Conservation (phyloP, 2,888 invertebrate genomes). For the Elmis aenea region DNA sequence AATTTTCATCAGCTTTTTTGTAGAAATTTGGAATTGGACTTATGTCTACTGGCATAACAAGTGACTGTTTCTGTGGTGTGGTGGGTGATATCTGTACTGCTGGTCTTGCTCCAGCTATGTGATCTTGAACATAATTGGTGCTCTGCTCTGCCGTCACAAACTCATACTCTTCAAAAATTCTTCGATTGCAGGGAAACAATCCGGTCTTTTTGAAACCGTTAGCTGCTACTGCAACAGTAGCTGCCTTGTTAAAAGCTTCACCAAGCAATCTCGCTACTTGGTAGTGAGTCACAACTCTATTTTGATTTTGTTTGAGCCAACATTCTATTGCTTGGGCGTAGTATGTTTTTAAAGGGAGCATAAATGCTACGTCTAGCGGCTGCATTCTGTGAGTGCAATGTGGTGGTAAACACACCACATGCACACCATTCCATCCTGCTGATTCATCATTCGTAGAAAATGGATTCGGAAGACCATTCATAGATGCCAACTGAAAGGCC, state of each 20-base stretch:
- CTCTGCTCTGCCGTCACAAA: too few relatives aligned
- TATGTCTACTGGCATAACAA: too few relatives aligned
- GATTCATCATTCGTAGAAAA: conserved; percentile 25
- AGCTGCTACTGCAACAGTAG: conserved; percentile 6
- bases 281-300: conserved; percentile 3
- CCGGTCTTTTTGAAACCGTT: conserved; percentile 6
- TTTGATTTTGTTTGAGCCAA: conserved; percentile 6
- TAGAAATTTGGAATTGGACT: too few relatives aligned
- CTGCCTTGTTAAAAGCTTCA: conserved; percentile 7
- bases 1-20: too few relatives aligned
- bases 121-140: too few relatives aligned
- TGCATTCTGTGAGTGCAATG: conserved; percentile 23
- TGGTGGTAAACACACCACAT: conserved; percentile 12
- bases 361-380: conserved; percentile 9
- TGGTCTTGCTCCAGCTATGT: too few relatives aligned
- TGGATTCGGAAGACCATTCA: conserved; percentile 21
- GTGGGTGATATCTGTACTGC: too few relatives aligned
- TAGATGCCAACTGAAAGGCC: conserved; percentile 23
- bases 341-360: conserved; percentile 11
- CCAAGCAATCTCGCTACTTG: conserved; percentile 7
- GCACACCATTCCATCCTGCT: conserved; percentile 18
- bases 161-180: too few relatives aligned
- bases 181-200: conserved; percentile 3
- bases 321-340: conserved; percentile 13
- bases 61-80: too few relatives aligned